Evolutionary conservation across 2,797 vertebrate species (phyloP), one percentile per base, ranked within the genome.

Genomic region (Schizopygopsis malacanthus): DNA sequence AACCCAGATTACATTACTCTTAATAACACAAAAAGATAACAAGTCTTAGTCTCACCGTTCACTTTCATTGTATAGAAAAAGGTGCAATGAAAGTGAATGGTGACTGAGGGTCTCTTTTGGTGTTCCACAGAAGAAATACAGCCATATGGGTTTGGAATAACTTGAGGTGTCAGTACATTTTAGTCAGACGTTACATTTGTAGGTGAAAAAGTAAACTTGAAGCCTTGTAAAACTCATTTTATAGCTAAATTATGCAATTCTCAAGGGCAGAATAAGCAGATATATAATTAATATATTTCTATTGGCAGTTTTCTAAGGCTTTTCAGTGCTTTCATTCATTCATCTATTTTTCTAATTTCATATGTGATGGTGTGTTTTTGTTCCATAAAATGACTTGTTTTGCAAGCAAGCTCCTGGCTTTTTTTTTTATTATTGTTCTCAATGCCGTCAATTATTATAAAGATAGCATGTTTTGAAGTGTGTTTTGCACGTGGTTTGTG

Each of bases 401-500:
- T 61, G 69, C 41, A 45, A 22, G 45, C 47, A 45, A 22, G 39
- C 81, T 82, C 37, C 37, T 43, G n/a, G 52, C 9, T 18, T 59
- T 72, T 43, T 3, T 7, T 9, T 25, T 47, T 7, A 4, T 10
- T 10, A 22, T 39, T 69, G 28, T 61, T 33, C 52, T 45, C 16
- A 72, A n/a, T n/a, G 22, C 69, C 18, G 25, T 41, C 39, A 45
- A 22, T 50, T 7, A 18, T 65, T 63, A 75, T 4, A 76, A 47
- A 67, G 45, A 20, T 15, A 37, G 39, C 4, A 1, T 47, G 39
- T 4, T 39, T 50, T 52, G 11, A 77, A 33, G 4, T 20, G 3
- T 41, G 45, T 67, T 84, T 37, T 67, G 65, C 18, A 4, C 50
- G 18, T 76, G 28, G 10, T 12, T 43, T 79, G 84, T 72, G 79